phyloP scores from a whole-genome alignment of 2,797 vertebrate species.

The Hirundo rustica region DNA sequence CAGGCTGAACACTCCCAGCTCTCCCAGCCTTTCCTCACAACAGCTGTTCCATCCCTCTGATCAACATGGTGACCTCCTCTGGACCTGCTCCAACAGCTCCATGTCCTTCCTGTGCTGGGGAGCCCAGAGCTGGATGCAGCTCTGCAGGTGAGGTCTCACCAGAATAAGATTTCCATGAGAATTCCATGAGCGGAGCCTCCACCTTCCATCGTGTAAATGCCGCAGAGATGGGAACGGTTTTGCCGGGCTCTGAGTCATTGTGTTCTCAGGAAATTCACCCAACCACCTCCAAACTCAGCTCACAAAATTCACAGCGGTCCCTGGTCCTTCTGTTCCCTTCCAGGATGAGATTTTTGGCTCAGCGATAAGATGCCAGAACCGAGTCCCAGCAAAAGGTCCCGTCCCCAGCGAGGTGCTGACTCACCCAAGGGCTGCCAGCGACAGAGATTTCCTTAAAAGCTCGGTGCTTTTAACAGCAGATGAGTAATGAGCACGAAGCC shows the following conservation, averaged over 20 bases:
- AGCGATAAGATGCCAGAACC: accelerated
- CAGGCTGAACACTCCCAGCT: neutral
- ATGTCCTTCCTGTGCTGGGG: neutral
- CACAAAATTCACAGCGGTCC: neutral
- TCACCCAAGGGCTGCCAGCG: neutral
- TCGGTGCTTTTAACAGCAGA: neutral
- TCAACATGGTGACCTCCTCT: neutral
- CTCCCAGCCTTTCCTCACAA: neutral
- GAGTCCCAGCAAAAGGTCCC: neutral
- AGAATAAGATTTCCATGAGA: accelerated
- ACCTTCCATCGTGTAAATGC: accelerated
- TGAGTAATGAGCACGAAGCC: conserved; percentile 2
- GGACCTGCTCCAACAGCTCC: neutral
- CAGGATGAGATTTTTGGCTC: neutral
- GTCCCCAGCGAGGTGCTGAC: neutral
- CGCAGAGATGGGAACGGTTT: neutral
- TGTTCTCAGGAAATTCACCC: neutral
- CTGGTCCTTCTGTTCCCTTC: neutral
- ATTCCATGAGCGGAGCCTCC: neutral
- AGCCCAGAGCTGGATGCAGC: neutral
- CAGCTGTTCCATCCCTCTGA: neutral
- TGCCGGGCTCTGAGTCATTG: neutral
- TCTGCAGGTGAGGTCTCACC: neutral
- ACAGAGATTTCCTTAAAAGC: neutral
- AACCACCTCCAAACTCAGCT: neutral